phyloP scores from a whole-genome alignment of 2,888 invertebrate species.

The Minunthozetes semirufus region DNA sequence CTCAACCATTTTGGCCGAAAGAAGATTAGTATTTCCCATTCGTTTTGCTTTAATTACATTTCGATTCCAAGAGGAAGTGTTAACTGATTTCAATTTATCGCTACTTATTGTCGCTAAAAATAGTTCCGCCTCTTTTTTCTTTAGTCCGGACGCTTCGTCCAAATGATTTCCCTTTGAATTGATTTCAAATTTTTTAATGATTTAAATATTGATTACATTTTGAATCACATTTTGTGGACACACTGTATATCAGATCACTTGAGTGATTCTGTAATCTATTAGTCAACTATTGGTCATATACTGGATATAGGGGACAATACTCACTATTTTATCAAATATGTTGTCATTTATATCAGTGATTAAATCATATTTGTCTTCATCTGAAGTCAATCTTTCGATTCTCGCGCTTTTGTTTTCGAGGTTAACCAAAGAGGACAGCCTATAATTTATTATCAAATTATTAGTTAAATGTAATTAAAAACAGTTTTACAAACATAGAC shows the following conservation, averaged over 20 bases:
- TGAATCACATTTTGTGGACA: too few species aligned
- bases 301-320: slow-evolving; percentile 43
- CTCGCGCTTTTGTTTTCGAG: background rate
- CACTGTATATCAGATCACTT: too few species aligned
- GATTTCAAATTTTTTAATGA: background rate
- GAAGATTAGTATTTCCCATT: background rate
- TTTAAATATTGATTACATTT: too few species aligned
- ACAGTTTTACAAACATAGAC: background rate
- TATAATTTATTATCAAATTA: background rate
- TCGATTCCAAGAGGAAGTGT: slow-evolving; percentile 48
- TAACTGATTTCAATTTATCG: slow-evolving; percentile 43
- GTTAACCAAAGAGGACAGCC: background rate
- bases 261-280: background rate
- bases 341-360: slow-evolving; percentile 74
- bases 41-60: background rate
- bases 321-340: slow-evolving; percentile 70
- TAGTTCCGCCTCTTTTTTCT: slow-evolving; percentile 46
- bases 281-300: background rate
- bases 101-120: slow-evolving; percentile 40
- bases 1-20: slow-evolving; percentile 29
- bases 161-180: slow-evolving; percentile 46
- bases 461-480: background rate
- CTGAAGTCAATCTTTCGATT: background rate
- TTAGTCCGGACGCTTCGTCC: slow-evolving; percentile 49
- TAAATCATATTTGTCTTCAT: slow-evolving; percentile 66